Conservation (phyloP, 2,797 vertebrate species). For the Leptatherina wallacei region DNA sequence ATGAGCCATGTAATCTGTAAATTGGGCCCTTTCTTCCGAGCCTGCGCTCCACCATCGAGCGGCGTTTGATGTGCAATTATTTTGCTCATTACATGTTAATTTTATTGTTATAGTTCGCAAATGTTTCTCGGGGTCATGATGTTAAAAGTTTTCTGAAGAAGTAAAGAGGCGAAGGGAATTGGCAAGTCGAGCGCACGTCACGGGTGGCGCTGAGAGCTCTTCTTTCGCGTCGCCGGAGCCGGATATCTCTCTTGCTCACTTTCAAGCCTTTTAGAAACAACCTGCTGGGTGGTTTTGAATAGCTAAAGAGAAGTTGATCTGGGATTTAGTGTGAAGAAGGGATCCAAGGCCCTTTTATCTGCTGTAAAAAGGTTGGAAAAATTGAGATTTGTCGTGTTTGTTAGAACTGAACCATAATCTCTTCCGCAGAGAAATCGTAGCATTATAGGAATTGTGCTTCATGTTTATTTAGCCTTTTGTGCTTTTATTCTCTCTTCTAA, state of each 20-base stretch:
- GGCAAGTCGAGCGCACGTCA: slow-evolving; percentile 46
- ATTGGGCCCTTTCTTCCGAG: slow-evolving; percentile 83
- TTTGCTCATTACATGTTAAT: slow-evolving; percentile 91
- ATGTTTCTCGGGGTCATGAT: slow-evolving; percentile 86
- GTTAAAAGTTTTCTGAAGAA: slow-evolving; percentile 84
- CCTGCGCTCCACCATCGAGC: slow-evolving; percentile 72
- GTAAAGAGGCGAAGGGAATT: slow-evolving; percentile 69
- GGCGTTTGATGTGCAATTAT: slow-evolving; percentile 89
- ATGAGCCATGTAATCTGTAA: slow-evolving; percentile 89
- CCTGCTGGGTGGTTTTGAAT: slow-evolving; percentile 78
- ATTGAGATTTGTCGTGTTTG: slow-evolving; percentile 80
- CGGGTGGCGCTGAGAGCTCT: slow-evolving; percentile 43
- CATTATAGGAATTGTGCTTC: slow-evolving; percentile 61
- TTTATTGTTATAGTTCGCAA: slow-evolving; percentile 89
- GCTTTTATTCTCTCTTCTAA: slow-evolving; percentile 29
- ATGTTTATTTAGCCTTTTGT: slow-evolving; percentile 60
- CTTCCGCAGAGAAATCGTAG: slow-evolving; percentile 64
- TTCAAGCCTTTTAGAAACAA: slow-evolving; percentile 78
- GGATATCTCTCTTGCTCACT: slow-evolving; percentile 69
- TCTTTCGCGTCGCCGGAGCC: slow-evolving; percentile 69
- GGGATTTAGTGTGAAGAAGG: slow-evolving; percentile 75
- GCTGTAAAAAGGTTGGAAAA: slow-evolving; percentile 77
- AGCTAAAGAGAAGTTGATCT: slow-evolving; percentile 72
- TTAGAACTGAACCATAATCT: slow-evolving; percentile 74
- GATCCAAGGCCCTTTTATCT: slow-evolving; percentile 74